Conservation (phyloP, 2,888 invertebrate species). For the Noctua fimbriata region DNA sequence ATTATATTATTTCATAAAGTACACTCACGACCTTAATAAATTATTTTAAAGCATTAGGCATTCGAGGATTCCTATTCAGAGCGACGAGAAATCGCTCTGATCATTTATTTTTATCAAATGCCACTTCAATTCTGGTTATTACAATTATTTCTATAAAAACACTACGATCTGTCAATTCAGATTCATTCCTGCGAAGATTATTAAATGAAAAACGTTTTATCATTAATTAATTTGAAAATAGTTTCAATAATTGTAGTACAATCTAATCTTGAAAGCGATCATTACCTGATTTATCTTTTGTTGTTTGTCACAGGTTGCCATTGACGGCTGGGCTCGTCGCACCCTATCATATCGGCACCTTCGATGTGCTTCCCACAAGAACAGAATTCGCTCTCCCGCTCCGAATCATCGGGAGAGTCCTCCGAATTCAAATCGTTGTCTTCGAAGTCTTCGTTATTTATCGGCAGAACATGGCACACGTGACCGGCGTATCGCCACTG, state of each 20-base stretch:
- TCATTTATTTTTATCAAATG: constrained; percentile 48
- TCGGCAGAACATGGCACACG: constrained; percentile 79
- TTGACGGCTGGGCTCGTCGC: constrained; percentile 76
- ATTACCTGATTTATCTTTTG: constrained; percentile 60
- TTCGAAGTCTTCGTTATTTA: constrained; percentile 65
- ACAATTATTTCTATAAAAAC: constrained; percentile 51
- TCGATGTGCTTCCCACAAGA: constrained; percentile 76
- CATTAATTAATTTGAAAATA: neutral
- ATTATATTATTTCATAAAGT: constrained; percentile 13
- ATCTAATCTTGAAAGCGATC: constrained; percentile 11
- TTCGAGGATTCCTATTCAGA: constrained; percentile 16
- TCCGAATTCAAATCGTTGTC: constrained; percentile 56
- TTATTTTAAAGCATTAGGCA: constrained; percentile 27
- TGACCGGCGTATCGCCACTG: constrained; percentile 80
- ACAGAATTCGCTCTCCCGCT: constrained; percentile 75
- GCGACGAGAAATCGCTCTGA: constrained; percentile 29
- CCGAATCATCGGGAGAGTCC: constrained; percentile 53
- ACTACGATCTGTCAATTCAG: constrained; percentile 28
- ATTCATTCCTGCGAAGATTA: constrained; percentile 36
- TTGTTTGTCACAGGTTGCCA: constrained; percentile 69
- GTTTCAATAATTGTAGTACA: constrained; percentile 1
- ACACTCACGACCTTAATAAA: constrained; percentile 21
- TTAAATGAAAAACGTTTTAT: constrained; percentile 28
- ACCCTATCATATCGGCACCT: constrained; percentile 80
- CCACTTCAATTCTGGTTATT: constrained; percentile 46